These are phyloP conservation scores for Pycnomerus fuliginosus DNA, from an alignment of 2,888 invertebrate species.

Conservation along the genomic window DNA sequence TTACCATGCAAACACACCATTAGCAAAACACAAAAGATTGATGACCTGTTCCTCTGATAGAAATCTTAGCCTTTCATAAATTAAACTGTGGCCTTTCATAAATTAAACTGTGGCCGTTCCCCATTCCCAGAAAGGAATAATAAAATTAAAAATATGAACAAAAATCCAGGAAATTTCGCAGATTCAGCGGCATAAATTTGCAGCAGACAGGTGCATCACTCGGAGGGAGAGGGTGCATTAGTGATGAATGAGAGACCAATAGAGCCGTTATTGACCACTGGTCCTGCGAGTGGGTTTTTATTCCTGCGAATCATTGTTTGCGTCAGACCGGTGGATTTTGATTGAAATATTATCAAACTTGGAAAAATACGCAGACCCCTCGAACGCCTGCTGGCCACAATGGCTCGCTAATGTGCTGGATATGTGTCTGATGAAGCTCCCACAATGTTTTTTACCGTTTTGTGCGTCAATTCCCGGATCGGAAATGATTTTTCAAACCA, in stretches of 20 bases:
- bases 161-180: too few relatives aligned
- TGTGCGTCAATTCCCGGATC: constrained; percentile 20
- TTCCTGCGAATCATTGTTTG: constrained; percentile 51
- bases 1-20: too few relatives aligned
- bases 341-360: constrained; percentile 51
- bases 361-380: constrained; percentile 36
- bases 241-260: constrained; percentile 49
- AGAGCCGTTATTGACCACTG: constrained; percentile 51
- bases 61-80: too few relatives aligned
- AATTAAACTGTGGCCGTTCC: too few relatives aligned
- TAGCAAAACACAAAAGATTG: too few relatives aligned
- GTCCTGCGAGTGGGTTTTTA: constrained; percentile 40
- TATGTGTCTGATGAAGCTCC: constrained; percentile 41
- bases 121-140: too few relatives aligned
- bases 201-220: too few relatives aligned
- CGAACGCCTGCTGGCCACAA: constrained; percentile 42
- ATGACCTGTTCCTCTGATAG: too few relatives aligned
- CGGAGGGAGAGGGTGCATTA: constrained; percentile 42
- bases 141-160: too few relatives aligned
- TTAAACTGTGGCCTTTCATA: too few relatives aligned
- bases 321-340: constrained; percentile 47
- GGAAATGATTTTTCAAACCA: constrained; percentile 39
- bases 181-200: too few relatives aligned
- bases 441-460: constrained; percentile 33
- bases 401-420: constrained; percentile 46